These are phyloP conservation scores for Pelochelys cantorii DNA, from an alignment of 2,797 vertebrate genomes.

Conservation along the genomic window DNA sequence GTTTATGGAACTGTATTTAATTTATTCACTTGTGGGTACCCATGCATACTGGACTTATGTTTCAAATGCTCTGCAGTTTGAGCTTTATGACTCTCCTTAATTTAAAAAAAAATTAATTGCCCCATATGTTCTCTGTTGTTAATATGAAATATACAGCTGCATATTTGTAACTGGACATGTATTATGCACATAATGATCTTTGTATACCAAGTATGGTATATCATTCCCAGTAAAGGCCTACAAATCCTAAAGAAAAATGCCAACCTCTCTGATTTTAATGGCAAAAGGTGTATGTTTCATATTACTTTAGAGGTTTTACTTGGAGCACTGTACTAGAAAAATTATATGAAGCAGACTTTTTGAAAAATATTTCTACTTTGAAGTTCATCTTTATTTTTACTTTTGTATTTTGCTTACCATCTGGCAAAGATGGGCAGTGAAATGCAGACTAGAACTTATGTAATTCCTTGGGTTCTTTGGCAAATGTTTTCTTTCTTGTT, in stretches of 20 bases:
- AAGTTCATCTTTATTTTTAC: not conserved
- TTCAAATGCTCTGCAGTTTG: not conserved
- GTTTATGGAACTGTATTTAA: not conserved
- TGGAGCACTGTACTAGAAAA: not conserved
- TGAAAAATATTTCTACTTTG: not conserved
- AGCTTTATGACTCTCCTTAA: not conserved
- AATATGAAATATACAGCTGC: not conserved
- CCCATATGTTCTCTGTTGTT: not conserved
- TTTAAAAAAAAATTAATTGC: not conserved
- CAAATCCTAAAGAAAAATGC: not conserved
- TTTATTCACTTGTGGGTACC: not conserved
- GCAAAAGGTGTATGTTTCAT: not conserved
- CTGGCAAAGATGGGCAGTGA: not conserved
- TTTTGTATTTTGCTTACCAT: not conserved
- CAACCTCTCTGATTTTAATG: not conserved
- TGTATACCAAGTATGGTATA: not conserved
- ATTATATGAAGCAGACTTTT: not conserved
- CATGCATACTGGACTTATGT: not conserved
- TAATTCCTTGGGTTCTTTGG: rapidly evolving
- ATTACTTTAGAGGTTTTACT: not conserved
- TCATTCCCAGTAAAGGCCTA: not conserved
- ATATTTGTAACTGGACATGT: not conserved
- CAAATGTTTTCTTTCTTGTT: not conserved
- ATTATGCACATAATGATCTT: not conserved
- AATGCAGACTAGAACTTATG: not conserved